Percentiles rank a stretch among this genome's conserved stretches.
Conservation (phyloP, 1,140 invertebrate species). For the Sogatella furcifera region DNA sequence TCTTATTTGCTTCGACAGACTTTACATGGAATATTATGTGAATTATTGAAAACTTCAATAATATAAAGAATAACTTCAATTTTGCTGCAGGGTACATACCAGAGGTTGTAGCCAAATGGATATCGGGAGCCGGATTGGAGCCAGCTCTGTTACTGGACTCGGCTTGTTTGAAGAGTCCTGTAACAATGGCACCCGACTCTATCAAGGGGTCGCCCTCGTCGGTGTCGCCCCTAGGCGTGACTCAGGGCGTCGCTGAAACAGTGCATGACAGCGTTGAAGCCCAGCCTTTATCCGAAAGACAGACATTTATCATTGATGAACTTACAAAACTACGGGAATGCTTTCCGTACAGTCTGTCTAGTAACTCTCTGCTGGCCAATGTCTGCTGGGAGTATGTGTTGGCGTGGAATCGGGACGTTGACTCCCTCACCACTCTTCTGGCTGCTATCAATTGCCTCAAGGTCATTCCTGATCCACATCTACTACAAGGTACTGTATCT, state of each 20-base stretch:
- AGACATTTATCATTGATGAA: constrained; percentile 18
- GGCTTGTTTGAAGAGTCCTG: not conserved
- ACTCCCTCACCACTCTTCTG: constrained; percentile 49
- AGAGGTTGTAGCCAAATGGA: constrained; percentile 72
- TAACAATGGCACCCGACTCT: not conserved
- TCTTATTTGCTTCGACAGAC: too few relatives aligned
- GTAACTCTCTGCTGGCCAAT: constrained; percentile 66
- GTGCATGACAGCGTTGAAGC: constrained; percentile 24
- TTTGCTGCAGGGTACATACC: constrained; percentile 50
- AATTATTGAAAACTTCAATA: too few relatives aligned
- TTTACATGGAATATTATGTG: too few relatives aligned
- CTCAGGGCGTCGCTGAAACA: constrained; percentile 17
- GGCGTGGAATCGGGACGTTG: constrained; percentile 70
- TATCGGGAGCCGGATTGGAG: constrained; percentile 54
- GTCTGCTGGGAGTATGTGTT: constrained; percentile 84
- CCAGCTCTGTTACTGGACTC: constrained; percentile 39
- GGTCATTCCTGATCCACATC: constrained; percentile 45
- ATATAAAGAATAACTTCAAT: too few relatives aligned
- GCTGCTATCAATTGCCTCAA: constrained; percentile 48
- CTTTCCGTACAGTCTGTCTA: constrained; percentile 76
- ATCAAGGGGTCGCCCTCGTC: not conserved
- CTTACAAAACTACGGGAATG: constrained; percentile 50
- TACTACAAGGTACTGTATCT: constrained; percentile 45
- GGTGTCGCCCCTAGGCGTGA: constrained; percentile 7
- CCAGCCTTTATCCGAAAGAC: constrained; percentile 12